These are phyloP conservation scores for Poeciliopsis presidionis DNA, from an alignment of 2,797 vertebrate species.

Conservation along the genomic window DNA sequence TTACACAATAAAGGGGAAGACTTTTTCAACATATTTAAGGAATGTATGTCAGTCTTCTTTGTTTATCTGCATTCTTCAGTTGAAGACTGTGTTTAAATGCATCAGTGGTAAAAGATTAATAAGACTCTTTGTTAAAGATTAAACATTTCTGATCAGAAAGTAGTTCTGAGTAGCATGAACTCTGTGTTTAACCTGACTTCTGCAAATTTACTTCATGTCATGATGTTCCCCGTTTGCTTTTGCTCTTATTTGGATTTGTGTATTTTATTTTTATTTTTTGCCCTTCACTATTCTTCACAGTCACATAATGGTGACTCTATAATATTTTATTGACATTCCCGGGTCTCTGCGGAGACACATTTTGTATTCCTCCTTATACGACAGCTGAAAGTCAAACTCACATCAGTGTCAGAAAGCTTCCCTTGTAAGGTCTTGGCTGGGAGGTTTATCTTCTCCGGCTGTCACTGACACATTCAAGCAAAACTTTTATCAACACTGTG, in stretches of 20 bases:
- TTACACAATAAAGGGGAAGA: neutral
- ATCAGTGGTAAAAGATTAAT: neutral
- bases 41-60: neutral
- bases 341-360: slow-evolving; percentile 2
- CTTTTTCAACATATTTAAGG: neutral
- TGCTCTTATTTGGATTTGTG: neutral
- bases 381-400: slow-evolving; percentile 28
- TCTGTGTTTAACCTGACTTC: slow-evolving; percentile 1
- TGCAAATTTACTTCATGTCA: slow-evolving; percentile 27
- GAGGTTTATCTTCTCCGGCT: slow-evolving; percentile 19
- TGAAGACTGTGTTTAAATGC: neutral
- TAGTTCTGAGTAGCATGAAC: slow-evolving; percentile 17
- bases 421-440: slow-evolving; percentile 52
- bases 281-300: neutral
- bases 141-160: slow-evolving; percentile 23
- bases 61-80: too few species aligned
- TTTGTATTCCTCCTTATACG: slow-evolving; percentile 47
- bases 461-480: slow-evolving; percentile 5
- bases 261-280: neutral
- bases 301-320: neutral
- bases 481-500: slow-evolving; percentile 5
- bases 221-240: neutral
- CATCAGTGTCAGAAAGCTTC: slow-evolving; percentile 25
- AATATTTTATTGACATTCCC: neutral
- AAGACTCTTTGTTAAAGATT: neutral